Evolutionary conservation across 1,140 invertebrate genomes (phyloP), one percentile per base, ranked within the genome.

Genomic region (Bombus polaris): DNA sequence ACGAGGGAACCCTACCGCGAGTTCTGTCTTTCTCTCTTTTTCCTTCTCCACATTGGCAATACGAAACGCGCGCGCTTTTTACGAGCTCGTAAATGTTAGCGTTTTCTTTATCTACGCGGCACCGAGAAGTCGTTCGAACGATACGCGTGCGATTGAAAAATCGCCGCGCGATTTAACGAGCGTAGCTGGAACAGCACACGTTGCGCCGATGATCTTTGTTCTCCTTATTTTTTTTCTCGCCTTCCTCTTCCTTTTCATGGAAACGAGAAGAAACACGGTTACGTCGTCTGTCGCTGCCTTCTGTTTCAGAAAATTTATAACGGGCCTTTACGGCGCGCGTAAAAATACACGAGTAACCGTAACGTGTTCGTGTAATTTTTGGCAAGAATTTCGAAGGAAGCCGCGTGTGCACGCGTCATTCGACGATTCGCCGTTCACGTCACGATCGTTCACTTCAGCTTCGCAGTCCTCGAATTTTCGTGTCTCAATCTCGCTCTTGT

Each of bases 21-120:
- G 28, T 62, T n/a, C 28, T 1, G 25, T 13, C 59, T n/a, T 12
- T 62, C 10, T 13, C 59, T 62, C 28, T n/a, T 4, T 28, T 5
- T n/a, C 59, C 28, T 28, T n/a, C 22, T 53, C 18, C 6, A n/a
- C 85, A 66, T 15, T 8, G 12, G 25, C 57, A 28, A 35, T 47
- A 79, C 42, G 53, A 79, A 83, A 42, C 37, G 68, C 42, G 62
- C 78, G 66, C 66, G 68, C 37, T 76, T 92, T 93, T 93, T 92
- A 93, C 87, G 91, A 93, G 87, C 87, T 90, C 92, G 91, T 93
- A 93, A 93, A 88, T 59, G 59, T 71, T 62, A 72, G 81, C 90
- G 85, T 90, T 92, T 90, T 81, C 88, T 92, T 92, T 93, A 93
- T 92, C 92, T 89, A 83, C 91, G 86, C 84, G 88, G 81, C 87